Evolutionary conservation across 2,888 invertebrate genomes (phyloP).

Genomic region (Melinopterus prodromus): DNA sequence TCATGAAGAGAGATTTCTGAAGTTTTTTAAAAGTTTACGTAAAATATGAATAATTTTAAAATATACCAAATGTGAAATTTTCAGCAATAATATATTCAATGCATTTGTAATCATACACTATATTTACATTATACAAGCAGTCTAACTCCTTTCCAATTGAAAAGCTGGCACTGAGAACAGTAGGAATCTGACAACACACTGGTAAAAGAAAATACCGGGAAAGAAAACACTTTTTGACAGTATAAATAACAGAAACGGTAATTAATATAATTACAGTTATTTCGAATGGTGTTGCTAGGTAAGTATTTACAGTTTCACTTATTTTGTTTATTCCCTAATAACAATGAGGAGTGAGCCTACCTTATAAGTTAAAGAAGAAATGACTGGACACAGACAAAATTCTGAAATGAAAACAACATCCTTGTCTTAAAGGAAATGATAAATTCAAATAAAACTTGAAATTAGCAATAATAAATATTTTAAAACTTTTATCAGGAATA

Average conservation of each 20-base stretch:
- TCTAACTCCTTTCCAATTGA: conserved; percentile 47
- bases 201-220: conserved; percentile 25
- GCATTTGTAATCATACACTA: conserved; percentile 36
- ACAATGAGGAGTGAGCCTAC: conserved; percentile 56
- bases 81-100: conserved; percentile 39
- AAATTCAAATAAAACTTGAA: not conserved
- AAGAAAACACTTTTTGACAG: conserved; percentile 20
- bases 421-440: not conserved
- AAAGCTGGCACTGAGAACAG: conserved; percentile 29
- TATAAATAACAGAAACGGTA: conserved; percentile 22
- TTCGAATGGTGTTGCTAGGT: conserved; percentile 18
- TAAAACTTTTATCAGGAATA: conserved; percentile 35
- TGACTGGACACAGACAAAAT: conserved; percentile 53
- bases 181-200: conserved; percentile 29
- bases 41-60: conserved; percentile 16
- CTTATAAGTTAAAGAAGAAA: conserved; percentile 42
- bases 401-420: conserved; percentile 9
- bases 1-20: conserved; percentile 26
- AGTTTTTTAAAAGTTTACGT: conserved; percentile 6
- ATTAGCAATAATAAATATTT: conserved; percentile 10
- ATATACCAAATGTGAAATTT: conserved; percentile 41
- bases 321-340: conserved; percentile 27
- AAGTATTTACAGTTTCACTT: conserved; percentile 25
- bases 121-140: conserved; percentile 45
- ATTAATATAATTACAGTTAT: conserved; percentile 26